Evolutionary conservation across 1,140 invertebrate species (phyloP), one percentile per base, ranked within the genome.

Genomic region (Caenorhabditis remanei): DNA sequence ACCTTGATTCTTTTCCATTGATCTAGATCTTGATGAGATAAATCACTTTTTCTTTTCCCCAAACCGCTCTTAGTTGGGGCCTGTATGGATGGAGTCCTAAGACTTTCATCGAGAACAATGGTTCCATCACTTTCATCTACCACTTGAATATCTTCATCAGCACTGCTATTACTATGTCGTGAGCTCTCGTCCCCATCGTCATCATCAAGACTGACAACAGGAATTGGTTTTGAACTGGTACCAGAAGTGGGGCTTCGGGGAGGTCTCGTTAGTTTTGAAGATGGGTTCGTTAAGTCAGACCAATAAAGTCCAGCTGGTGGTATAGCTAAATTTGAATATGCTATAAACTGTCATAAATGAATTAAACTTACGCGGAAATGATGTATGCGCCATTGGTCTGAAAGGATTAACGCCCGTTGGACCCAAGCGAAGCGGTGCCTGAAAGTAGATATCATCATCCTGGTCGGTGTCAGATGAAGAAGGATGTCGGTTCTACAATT

Each of bases 401-500:
- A 50, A 79, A 1, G 71, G 71, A 43, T 50, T 50, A 9, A 9
- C 24, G 11, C 13, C 46, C 13, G 3, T 46, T 21, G 71, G 71
- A 8, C 71, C 71, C 43, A 79, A 13, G 24, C 43, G 71, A 53
- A 79, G 71, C 24, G 71, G 71, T 9, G 71, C 71, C 71, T 79
- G 71, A 79, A 79, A 79, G 71, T 79, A 79, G 71, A 79, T 79
- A 46, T 79, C 71, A 21, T 79, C 71, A 41, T 79, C 71, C 21
- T 79, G 46, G 46, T 79, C 71, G 71, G 46, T 79, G 71, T 79
- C 71, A 53, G 71, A 79, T 46, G 71, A 79, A 11, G 71, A 79
- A 11, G 41, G n/a, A 46, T 14, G 67, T 40, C 46, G 46, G 41
- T 43, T n/a, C 71, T 79, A 79, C n/a, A 79, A 79, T 43, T 19